These are phyloP conservation scores for Ametastegia equiseti DNA, from an alignment of 2,888 invertebrate species.

Conservation along the genomic window DNA sequence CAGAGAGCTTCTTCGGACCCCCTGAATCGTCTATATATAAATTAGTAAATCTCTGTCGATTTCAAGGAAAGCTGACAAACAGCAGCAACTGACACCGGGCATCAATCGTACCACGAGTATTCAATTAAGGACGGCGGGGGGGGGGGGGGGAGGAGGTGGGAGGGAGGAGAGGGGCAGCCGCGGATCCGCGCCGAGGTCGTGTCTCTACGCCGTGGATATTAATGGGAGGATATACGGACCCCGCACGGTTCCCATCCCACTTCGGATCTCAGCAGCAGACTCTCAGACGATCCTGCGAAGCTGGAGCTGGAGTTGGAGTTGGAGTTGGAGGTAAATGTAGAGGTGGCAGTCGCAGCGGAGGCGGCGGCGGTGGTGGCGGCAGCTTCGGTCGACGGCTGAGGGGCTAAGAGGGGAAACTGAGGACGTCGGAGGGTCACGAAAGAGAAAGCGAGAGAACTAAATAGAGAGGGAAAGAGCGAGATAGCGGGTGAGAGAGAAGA, in stretches of 20 bases:
- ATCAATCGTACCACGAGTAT: constrained; percentile 67
- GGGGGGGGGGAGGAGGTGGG: constrained; percentile 24
- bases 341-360: constrained; percentile 51
- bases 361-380: constrained; percentile 53
- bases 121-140: constrained; percentile 40
- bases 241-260: constrained; percentile 48
- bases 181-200: constrained; percentile 55
- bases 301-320: constrained; percentile 45
- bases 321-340: constrained; percentile 54
- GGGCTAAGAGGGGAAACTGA: constrained; percentile 60
- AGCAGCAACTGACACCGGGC: constrained; percentile 66
- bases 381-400: constrained; percentile 50
- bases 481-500: constrained; percentile 44
- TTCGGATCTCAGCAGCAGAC: constrained; percentile 57
- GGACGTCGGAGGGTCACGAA: constrained; percentile 69
- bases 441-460: constrained; percentile 57
- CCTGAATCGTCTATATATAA: constrained; percentile 30
- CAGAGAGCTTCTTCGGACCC: not conserved
- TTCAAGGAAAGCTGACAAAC: constrained; percentile 48
- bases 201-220: constrained; percentile 62
- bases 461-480: constrained; percentile 51
- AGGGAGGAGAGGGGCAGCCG: constrained; percentile 30
- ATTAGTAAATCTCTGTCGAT: constrained; percentile 48
- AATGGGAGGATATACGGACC: constrained; percentile 58
- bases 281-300: constrained; percentile 53